Conservation (phyloP, 2,113 vertebrate genomes). For the Platanista minor region DNA sequence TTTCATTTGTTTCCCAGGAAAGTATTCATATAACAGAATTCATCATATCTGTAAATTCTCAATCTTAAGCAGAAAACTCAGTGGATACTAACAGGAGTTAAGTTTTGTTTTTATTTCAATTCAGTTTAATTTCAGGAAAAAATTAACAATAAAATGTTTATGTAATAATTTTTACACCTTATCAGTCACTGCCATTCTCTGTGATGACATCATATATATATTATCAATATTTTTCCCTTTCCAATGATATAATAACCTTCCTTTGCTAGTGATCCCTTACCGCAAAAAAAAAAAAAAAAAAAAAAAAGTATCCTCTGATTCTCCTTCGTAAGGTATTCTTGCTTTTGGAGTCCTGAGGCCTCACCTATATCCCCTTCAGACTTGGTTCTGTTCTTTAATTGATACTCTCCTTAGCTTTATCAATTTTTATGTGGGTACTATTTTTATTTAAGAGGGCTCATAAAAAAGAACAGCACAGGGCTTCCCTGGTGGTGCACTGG, state of each 20-base stretch:
- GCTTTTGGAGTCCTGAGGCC: neutral
- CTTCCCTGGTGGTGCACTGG: too few relatives aligned
- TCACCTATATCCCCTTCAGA: neutral
- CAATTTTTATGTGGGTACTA: neutral
- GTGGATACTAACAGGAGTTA: neutral
- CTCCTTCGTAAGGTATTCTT: neutral
- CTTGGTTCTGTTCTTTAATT: neutral
- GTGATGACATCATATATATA: neutral
- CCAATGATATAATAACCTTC: neutral
- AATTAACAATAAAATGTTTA: neutral
- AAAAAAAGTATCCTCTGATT: neutral
- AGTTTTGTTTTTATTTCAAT: conserved; percentile 17
- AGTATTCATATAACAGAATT: neutral
- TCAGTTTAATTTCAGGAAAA: neutral
- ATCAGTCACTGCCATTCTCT: neutral
- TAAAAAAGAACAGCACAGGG: too few relatives aligned
- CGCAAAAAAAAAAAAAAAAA: neutral
- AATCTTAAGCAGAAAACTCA: conserved; percentile 5
- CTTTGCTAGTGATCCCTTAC: neutral
- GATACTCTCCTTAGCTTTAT: neutral
- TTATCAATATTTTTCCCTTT: neutral
- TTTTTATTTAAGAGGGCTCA: neutral
- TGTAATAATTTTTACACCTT: neutral
- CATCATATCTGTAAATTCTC: neutral
- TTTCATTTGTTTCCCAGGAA: neutral